These are phyloP conservation scores for Luehdorfia chinensis DNA, from an alignment of 1,140 invertebrate genomes.

Conservation along the genomic window DNA sequence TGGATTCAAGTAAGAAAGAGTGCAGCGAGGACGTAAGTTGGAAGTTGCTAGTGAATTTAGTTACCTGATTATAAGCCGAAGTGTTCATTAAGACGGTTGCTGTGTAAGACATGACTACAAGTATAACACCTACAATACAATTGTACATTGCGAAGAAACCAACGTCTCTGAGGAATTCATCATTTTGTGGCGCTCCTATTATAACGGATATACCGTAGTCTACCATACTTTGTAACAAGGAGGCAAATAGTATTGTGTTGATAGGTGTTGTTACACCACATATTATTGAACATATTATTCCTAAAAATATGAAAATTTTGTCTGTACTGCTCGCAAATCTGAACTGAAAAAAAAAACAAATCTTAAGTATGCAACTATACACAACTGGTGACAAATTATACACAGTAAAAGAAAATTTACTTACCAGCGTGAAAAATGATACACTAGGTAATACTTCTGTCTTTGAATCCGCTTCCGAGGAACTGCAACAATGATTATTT, in stretches of 20 bases:
- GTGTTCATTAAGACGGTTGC: slow-evolving; percentile 83
- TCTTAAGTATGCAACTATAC: neutral
- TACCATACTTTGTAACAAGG: slow-evolving; percentile 78
- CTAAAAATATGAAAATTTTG: slow-evolving; percentile 78
- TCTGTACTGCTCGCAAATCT: slow-evolving; percentile 79
- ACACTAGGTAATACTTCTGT: slow-evolving; percentile 33
- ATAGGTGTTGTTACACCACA: slow-evolving; percentile 81
- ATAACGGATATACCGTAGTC: slow-evolving; percentile 43
- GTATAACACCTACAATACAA: slow-evolving; percentile 76
- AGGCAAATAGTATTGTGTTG: slow-evolving; percentile 84
- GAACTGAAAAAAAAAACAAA: slow-evolving; percentile 73
- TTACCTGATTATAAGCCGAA: slow-evolving; percentile 82
- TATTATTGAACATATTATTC: slow-evolving; percentile 77
- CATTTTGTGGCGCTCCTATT: slow-evolving; percentile 24
- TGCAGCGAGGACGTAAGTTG: too few relatives aligned
- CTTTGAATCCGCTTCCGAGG: slow-evolving; percentile 20
- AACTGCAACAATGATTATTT: slow-evolving; percentile 22
- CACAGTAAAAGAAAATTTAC: slow-evolving; percentile 8
- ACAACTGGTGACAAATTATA: neutral
- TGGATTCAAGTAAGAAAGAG: too few relatives aligned
- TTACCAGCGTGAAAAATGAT: slow-evolving; percentile 42
- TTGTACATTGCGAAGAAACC: slow-evolving; percentile 79
- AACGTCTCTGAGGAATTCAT: slow-evolving; percentile 67
- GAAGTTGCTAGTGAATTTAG: too few relatives aligned
- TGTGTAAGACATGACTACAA: slow-evolving; percentile 80